These are phyloP conservation scores for Napeogenes inachia DNA, from an alignment of 2,888 invertebrate genomes.

Conservation along the genomic window DNA sequence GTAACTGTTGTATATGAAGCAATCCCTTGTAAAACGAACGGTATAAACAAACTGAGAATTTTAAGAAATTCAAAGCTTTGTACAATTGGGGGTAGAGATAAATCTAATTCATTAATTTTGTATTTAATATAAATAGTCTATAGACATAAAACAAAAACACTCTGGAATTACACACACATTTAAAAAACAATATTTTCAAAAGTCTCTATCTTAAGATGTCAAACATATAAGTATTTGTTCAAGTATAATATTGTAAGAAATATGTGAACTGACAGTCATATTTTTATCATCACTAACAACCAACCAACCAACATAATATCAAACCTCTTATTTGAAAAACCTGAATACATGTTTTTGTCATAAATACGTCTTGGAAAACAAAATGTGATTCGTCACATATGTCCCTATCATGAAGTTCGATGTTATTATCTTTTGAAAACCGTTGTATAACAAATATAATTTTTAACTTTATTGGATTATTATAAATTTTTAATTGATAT, in stretches of 20 bases:
- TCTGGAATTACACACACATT: too few species aligned
- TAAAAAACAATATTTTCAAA: too few species aligned
- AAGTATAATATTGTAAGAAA: too few species aligned
- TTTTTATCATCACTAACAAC: not conserved
- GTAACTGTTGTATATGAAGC: too few species aligned
- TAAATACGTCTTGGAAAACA: not conserved
- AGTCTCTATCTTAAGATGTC: too few species aligned
- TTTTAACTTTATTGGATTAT: not conserved
- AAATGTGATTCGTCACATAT: not conserved
- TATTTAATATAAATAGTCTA: too few species aligned
- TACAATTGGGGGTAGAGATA: too few species aligned
- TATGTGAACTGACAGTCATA: not conserved
- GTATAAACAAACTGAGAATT: too few species aligned
- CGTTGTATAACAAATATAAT: not conserved
- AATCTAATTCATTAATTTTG: too few species aligned
- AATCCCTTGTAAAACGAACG: too few species aligned
- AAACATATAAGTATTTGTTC: too few species aligned
- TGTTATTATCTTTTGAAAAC: constrained; percentile 5
- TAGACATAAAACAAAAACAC: too few species aligned
- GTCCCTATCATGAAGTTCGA: not conserved
- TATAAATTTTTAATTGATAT: not conserved
- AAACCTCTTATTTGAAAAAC: not conserved
- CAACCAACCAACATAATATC: not conserved
- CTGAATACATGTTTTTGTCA: not conserved
- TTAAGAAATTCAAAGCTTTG: not conserved